phyloP scores from a whole-genome alignment of 2,797 vertebrate genomes.

The Chiloscyllium punctatum region DNA sequence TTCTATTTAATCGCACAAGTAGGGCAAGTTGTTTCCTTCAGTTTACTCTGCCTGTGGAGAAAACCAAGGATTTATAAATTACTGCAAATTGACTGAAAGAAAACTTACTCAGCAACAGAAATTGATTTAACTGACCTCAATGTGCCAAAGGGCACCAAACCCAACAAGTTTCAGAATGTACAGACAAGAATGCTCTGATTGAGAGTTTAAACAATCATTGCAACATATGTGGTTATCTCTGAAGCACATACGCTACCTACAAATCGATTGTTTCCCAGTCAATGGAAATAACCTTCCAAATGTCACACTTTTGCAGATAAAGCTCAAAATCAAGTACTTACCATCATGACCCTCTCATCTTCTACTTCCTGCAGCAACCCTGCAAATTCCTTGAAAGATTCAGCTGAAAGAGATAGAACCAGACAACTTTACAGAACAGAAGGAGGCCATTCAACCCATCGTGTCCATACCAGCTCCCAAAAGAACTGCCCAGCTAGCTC shows the following conservation, averaged over 20 bases:
- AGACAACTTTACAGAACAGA: no score
- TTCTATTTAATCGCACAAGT: no score
- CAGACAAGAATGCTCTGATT: neutral
- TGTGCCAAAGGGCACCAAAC: no score
- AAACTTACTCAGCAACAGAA: neutral
- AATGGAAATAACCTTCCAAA: neutral
- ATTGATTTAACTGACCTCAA: neutral
- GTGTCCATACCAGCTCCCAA: no score
- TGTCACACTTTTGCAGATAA: neutral
- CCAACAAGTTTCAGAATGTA: neutral
- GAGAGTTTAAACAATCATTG: neutral
- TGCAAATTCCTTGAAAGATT: constrained; percentile 94
- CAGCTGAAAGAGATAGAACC: constrained; percentile 59
- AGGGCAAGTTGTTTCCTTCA: neutral
- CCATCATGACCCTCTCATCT: constrained; percentile 93
- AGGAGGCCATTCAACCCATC: no score
- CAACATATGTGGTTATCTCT: neutral
- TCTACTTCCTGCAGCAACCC: constrained; percentile 88
- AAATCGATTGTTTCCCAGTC: no score
- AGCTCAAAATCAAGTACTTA: constrained; percentile 49
- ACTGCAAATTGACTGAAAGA: neutral
- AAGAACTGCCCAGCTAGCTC: no score
- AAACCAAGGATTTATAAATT: neutral
- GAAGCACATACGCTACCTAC: no score
- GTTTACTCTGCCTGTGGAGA: neutral